Conservation (phyloP, 2,113 vertebrate species). For the Platichthys flesus region DNA sequence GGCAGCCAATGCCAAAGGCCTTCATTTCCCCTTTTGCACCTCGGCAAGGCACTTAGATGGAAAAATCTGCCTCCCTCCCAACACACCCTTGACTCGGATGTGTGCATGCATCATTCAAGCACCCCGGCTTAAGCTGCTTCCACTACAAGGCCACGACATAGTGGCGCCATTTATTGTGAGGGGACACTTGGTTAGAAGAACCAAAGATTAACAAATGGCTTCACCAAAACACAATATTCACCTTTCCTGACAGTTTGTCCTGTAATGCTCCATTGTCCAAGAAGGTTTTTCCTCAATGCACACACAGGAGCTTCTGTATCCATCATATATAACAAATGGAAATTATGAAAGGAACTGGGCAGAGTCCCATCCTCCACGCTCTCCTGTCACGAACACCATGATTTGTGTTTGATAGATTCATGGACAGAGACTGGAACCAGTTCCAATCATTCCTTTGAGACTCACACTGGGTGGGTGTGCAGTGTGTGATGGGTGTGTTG, state of each 20-base stretch:
- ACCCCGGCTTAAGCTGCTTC: conserved; percentile 16
- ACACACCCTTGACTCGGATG: conserved; percentile 58
- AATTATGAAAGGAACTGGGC: neutral
- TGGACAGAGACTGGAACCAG: no score
- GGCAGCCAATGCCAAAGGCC: conserved; percentile 71
- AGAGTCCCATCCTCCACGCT: neutral
- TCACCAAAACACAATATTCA: conserved; percentile 56
- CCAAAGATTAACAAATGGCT: conserved; percentile 64
- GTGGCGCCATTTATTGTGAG: conserved; percentile 58
- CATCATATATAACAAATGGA: neutral
- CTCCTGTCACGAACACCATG: neutral
- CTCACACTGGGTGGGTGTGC: no score
- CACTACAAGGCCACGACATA: conserved; percentile 65
- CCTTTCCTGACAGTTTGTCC: conserved; percentile 66
- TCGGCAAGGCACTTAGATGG: conserved; percentile 70
- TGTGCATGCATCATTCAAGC: conserved; percentile 73
- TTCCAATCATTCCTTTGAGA: no score
- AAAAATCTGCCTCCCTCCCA: conserved; percentile 65
- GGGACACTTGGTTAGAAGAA: conserved; percentile 35
- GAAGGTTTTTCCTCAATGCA: neutral
- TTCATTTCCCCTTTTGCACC: conserved; percentile 72
- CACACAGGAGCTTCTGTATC: conserved; percentile 8
- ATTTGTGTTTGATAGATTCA: neutral
- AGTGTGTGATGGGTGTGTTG: no score
- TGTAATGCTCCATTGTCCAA: conserved; percentile 32